phyloP scores from a whole-genome alignment of 2,113 vertebrate species.

The Glareola pratincola region DNA sequence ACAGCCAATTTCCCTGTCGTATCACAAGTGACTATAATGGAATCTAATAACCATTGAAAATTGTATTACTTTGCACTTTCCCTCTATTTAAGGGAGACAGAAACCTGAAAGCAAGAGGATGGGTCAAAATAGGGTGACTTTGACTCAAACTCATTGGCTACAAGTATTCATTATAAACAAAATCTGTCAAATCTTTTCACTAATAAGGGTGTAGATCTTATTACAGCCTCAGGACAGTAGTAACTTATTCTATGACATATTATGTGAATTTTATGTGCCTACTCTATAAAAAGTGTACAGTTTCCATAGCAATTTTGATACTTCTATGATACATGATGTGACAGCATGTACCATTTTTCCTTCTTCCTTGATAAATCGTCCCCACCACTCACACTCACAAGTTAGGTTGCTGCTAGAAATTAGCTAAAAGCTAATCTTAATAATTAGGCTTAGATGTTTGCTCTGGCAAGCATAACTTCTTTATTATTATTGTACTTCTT shows the following conservation, averaged over 20 bases:
- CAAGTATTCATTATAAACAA: slow-evolving; percentile 72
- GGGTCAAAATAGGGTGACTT: slow-evolving; percentile 60
- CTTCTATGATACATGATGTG: slow-evolving; percentile 64
- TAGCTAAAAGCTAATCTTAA: slow-evolving; percentile 15
- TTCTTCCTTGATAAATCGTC: slow-evolving; percentile 60
- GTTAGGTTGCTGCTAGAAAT: slow-evolving; percentile 13
- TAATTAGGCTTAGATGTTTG: slow-evolving; percentile 47
- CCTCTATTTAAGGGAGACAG: slow-evolving; percentile 17
- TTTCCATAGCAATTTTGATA: slow-evolving; percentile 79
- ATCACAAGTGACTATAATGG: slow-evolving; percentile 37
- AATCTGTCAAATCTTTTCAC: slow-evolving; percentile 74
- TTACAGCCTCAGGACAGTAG: slow-evolving; percentile 78
- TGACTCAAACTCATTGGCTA: slow-evolving; percentile 62
- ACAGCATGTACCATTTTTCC: slow-evolving; percentile 63
- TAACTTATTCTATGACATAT: slow-evolving; percentile 80
- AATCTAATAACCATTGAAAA: slow-evolving; percentile 41
- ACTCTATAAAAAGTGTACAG: slow-evolving; percentile 72
- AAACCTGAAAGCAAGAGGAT: slow-evolving; percentile 36
- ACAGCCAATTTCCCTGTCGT: slow-evolving; percentile 1
- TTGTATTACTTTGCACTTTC: neutral
- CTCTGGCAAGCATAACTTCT: neutral
- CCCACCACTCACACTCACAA: neutral
- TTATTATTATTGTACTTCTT: neutral
- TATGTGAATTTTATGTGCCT: slow-evolving; percentile 77
- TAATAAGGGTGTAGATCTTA: slow-evolving; percentile 77